Base-by-base conservation (phyloP, 1,140 invertebrate genomes). In the Tenebrio molitor region DNA sequence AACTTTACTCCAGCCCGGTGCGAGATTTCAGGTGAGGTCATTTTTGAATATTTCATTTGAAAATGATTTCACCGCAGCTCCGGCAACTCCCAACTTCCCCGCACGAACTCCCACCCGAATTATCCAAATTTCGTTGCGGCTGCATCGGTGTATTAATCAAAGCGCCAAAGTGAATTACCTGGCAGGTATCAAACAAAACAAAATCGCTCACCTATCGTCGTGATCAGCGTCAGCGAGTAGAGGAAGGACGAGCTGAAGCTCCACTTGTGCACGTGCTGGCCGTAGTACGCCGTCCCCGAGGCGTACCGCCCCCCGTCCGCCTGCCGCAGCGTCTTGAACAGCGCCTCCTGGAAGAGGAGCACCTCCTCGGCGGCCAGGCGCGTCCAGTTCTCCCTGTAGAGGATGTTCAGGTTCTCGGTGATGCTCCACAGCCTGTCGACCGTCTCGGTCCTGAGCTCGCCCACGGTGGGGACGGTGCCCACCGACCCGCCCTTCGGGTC, bases 361-460 rank as follows among this genome's bases (percentile, higher is more conserved):
- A 97, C 90, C 82, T 97, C 94, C 73, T 92, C 89, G 23, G 93
- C 88, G 15, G 93, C 91, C 70, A 96, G 79, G 69, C 91, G 88
- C 0, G 95, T 97, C 96, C 95, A 98, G 83, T 98, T 97, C 76
- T 96, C 94, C 77, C 95, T 93, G 82, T 97, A 97, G 8, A 98
- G 85, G 73, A 97, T 96, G 81, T 97, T 97, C 10, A 98, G 87
- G 80, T 95, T 92, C 83, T 97, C 94, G 0, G 96, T 97, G 74
- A 97, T 95, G 44, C 93, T 93, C 96, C 96, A 98, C 21, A 97
- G 85, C 14, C 90, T 89, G 81, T 93, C 92, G 0, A 95, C 93
- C 0, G 93, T 94, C 75, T 85, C 82, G 0, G 84, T 79, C 12
- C 87, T 80, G 36, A 88, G 76, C 42, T 84, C 81, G 21, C 81